Conservation (phyloP, 23 tunicate genomes). For the Ciona savignyi region DNA sequence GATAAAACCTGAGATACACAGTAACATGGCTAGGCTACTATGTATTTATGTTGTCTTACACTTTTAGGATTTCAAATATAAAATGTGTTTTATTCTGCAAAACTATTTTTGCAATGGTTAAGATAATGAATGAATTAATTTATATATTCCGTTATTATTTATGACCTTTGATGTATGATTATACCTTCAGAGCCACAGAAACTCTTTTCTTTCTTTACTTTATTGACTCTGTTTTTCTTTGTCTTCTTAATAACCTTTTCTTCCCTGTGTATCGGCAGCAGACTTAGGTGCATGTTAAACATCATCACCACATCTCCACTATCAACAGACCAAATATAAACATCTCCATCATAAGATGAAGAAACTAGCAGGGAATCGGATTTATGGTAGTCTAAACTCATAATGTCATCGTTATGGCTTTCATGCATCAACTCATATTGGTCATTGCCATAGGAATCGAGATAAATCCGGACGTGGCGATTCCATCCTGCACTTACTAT, state of each 20-base stretch:
- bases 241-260: neutral
- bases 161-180: no score
- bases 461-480: slow-evolving; percentile 28
- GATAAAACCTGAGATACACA: no score
- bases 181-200: no score
- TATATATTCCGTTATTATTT: no score
- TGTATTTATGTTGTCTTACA: no score
- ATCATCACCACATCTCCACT: slow-evolving; percentile 23
- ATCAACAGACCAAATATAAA: slow-evolving; percentile 69
- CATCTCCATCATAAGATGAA: slow-evolving; percentile 80
- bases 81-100: no score
- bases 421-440: slow-evolving; percentile 15
- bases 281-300: slow-evolving; percentile 70
- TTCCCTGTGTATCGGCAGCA: slow-evolving; percentile 37
- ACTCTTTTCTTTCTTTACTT: neutral
- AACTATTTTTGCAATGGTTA: no score
- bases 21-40: no score
- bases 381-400: slow-evolving; percentile 50
- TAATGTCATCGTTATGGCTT: slow-evolving; percentile 62
- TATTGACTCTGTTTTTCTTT: neutral
- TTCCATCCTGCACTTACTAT: slow-evolving; percentile 58
- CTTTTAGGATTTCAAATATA: no score
- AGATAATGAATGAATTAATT: no score
- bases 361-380: slow-evolving; percentile 35
- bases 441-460: slow-evolving; percentile 49